Percentiles rank a stretch among this genome's conserved stretches.
phyloP scores from a whole-genome alignment of 2,113 vertebrate species.

The Dromiciops gliroides region DNA sequence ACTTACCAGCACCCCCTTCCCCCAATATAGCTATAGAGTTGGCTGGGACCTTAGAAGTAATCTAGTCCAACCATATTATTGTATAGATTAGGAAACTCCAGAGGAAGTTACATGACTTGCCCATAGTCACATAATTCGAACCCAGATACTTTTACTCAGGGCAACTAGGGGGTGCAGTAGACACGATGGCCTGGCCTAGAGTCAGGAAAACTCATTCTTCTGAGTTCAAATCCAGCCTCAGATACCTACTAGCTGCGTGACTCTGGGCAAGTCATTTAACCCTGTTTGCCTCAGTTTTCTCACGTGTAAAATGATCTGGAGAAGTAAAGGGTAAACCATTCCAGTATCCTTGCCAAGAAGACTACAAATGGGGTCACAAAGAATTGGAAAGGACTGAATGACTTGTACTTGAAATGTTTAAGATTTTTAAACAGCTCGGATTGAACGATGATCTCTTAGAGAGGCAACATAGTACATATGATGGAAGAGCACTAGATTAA shows the following conservation, averaged over 20 bases:
- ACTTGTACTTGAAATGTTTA: background rate
- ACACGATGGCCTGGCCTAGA: no score
- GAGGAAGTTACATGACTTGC: no score
- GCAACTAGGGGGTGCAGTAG: no score
- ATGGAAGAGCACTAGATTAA: background rate
- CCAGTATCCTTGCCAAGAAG: background rate
- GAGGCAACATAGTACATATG: background rate
- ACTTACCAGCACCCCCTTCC: no score
- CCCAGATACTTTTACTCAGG: no score
- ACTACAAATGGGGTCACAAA: background rate
- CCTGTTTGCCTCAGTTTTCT: background rate
- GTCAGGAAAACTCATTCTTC: background rate
- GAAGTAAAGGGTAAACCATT: background rate
- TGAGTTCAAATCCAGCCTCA: background rate
- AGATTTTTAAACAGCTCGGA: background rate
- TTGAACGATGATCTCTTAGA: background rate
- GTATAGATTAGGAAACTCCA: no score
- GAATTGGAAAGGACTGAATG: background rate
- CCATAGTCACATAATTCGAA: no score
- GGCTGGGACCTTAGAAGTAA: no score
- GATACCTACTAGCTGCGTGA: background rate
- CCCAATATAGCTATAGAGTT: no score
- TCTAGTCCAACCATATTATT: no score
- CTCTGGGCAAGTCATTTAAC: background rate
- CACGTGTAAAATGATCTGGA: background rate